Percentiles rank a stretch among this genome's conserved stretches.
Conservation (phyloP, 1,140 invertebrate genomes). For the Rhopalosiphum padi region DNA sequence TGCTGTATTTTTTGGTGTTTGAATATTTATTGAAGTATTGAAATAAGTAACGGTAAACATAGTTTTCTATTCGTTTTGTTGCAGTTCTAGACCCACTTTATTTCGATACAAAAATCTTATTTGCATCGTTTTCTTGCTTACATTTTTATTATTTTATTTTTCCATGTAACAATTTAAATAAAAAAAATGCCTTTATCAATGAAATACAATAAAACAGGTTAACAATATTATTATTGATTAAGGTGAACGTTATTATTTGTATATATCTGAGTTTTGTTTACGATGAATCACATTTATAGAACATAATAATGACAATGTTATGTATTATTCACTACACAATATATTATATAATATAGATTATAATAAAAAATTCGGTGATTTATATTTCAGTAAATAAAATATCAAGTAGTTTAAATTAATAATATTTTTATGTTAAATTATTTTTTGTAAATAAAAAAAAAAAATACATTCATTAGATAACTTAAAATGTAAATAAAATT, state of each 20-base stretch:
- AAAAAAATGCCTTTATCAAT: not conserved
- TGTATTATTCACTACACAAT: not conserved
- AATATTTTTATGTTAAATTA: not conserved
- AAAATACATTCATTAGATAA: not conserved
- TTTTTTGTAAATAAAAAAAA: not conserved
- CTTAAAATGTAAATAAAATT: not conserved
- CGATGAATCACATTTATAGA: not conserved
- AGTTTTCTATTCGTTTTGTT: slow-evolving; percentile 9
- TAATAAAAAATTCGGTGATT: not conserved
- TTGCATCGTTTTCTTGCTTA: slow-evolving; percentile 1
- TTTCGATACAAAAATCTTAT: slow-evolving; percentile 6
- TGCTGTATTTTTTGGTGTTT: not conserved
- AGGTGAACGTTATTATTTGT: not conserved
- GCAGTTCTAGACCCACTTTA: not conserved
- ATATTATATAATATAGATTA: not conserved
- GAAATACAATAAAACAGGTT: not conserved
- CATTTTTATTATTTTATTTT: not conserved
- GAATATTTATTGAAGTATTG: not conserved
- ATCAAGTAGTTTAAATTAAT: not conserved
- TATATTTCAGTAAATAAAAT: not conserved
- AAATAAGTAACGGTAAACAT: slow-evolving; percentile 12
- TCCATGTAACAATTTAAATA: not conserved
- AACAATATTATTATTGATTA: not conserved
- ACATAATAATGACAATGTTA: not conserved
- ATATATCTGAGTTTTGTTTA: not conserved